A percentile compares a stretch with the other conserved stretches of the same genome.
phyloP scores from a whole-genome alignment of 2,888 invertebrate species.

The Crioceris asparagi region DNA sequence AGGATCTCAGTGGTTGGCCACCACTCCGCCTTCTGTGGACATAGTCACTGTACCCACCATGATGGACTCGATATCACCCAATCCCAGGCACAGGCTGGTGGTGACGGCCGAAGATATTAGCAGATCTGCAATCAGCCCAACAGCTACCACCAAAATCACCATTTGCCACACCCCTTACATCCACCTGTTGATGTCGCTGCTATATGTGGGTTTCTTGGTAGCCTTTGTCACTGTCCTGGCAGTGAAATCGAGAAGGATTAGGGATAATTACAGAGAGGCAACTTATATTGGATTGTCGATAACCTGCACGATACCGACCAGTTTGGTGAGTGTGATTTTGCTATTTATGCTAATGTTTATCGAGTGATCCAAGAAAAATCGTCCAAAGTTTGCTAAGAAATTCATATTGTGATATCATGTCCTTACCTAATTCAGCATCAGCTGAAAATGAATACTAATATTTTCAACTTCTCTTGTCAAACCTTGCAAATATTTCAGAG shows the following conservation, averaged over 20 bases:
- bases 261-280: constrained; percentile 89
- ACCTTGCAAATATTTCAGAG: no score
- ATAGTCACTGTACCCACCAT: constrained; percentile 34
- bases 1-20: constrained; percentile 74
- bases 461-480: no score
- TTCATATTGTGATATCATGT: no score
- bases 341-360: no score
- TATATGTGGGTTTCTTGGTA: constrained; percentile 76
- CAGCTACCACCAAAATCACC: constrained; percentile 23
- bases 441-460: no score
- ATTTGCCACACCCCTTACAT: constrained; percentile 58
- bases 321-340: no score
- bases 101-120: constrained; percentile 33
- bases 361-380: no score
- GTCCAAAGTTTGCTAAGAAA: no score
- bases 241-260: constrained; percentile 74
- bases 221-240: constrained; percentile 76
- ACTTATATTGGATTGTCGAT: constrained; percentile 85
- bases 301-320: constrained; percentile 76
- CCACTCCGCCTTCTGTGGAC: constrained; percentile 58
- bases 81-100: constrained; percentile 33
- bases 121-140: constrained; percentile 22
- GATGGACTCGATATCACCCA: constrained; percentile 21
- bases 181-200: constrained; percentile 65
- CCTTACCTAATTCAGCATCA: no score